phyloP scores from a whole-genome alignment of 2,888 invertebrate species.

The Himalopsyche anomala region DNA sequence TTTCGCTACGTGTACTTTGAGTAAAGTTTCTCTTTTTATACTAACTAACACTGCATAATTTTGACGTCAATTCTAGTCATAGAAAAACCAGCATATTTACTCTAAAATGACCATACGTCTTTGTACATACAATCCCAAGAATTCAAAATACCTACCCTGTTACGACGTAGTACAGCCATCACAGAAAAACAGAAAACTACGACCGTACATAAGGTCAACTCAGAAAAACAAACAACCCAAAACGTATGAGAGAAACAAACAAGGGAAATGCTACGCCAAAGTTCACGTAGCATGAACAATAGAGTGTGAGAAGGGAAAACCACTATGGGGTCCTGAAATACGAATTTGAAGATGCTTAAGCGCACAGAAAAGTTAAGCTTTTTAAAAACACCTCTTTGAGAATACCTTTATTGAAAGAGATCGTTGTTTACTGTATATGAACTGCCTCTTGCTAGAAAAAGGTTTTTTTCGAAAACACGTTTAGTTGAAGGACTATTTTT shows the following conservation, averaged over 20 bases:
- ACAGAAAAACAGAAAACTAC: not conserved
- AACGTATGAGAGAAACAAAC: not conserved
- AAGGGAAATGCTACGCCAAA: not conserved
- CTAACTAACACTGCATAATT: no score
- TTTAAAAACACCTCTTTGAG: not conserved
- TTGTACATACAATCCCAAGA: no score
- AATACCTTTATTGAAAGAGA: not conserved
- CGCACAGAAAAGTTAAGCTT: not conserved
- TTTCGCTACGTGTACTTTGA: no score
- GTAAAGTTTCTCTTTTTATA: no score
- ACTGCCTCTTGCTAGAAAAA: not conserved
- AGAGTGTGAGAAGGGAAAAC: slow-evolving; percentile 8
- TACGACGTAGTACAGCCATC: not conserved
- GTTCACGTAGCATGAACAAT: slow-evolving; percentile 4
- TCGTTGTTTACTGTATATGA: not conserved
- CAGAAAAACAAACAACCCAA: not conserved
- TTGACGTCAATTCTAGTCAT: no score
- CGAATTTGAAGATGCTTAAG: not conserved
- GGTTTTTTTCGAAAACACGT: not conserved
- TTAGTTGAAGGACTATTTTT: not conserved
- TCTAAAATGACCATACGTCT: no score
- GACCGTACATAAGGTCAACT: not conserved
- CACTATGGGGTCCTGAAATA: not conserved
- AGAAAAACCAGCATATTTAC: no score
- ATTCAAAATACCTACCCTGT: no score